These are phyloP conservation scores for Chaunax sp. DNA, from an alignment of 2,797 vertebrate genomes.

Conservation along the genomic window DNA sequence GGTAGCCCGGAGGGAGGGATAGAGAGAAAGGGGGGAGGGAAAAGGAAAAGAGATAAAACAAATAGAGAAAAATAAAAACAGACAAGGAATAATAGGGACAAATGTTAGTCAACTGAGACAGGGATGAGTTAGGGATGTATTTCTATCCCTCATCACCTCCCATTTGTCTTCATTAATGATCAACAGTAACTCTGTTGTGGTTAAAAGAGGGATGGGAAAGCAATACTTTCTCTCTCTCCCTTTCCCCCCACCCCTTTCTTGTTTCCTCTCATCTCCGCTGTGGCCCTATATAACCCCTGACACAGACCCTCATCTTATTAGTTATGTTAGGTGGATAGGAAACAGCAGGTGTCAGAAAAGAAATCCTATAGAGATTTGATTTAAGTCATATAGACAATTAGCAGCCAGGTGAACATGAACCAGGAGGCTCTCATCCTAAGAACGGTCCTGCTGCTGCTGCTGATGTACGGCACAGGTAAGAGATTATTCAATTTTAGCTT, in stretches of 20 bases:
- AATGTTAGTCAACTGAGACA: constrained; percentile 6
- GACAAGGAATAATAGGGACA: background rate
- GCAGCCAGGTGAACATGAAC: constrained; percentile 44
- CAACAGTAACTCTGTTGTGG: constrained; percentile 10
- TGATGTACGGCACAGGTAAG: constrained; percentile 70
- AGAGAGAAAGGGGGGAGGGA: background rate
- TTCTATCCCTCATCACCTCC: constrained; percentile 14
- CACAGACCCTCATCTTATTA: constrained; percentile 18
- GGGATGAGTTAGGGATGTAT: background rate
- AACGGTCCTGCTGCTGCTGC: constrained; percentile 47
- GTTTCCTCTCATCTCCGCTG: constrained; percentile 52
- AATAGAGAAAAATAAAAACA: background rate
- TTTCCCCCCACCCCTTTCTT: constrained; percentile 26
- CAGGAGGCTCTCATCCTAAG: constrained; percentile 43
- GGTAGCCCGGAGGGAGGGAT: constrained; percentile 39
- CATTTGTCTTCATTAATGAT: constrained; percentile 35
- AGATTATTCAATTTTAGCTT: background rate
- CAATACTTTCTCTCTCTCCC: constrained; percentile 18
- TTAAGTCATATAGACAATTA: constrained; percentile 2
- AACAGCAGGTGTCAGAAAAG: constrained; percentile 25
- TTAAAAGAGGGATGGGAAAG: constrained; percentile 33
- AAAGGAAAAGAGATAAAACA: background rate
- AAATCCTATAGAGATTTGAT: constrained; percentile 5
- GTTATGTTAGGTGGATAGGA: background rate
- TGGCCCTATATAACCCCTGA: constrained; percentile 74